Evolutionary conservation across 64 coral and sea anemone genomes (phyloP).

Genomic region (Trachythela sp.): DNA sequence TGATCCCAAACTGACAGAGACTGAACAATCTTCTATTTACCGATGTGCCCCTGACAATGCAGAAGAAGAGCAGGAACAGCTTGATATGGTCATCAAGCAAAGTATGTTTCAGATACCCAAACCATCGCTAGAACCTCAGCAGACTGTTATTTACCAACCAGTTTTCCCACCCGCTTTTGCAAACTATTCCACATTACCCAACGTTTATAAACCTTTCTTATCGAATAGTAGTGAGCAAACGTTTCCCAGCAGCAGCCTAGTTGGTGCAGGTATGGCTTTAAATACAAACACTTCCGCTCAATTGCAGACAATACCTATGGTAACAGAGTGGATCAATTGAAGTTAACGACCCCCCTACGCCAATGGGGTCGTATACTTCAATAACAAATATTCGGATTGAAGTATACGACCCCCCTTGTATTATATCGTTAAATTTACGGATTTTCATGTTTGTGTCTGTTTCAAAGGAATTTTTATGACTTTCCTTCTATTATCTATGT

Average conservation of each 20-base stretch:
- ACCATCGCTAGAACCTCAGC: not conserved
- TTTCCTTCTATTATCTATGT: too few species aligned
- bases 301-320: too few species aligned
- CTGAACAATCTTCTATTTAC: not conserved
- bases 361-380: too few species aligned
- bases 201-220: slow-evolving; percentile 12
- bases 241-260: not conserved
- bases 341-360: too few species aligned
- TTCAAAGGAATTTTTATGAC: too few species aligned
- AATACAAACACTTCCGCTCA: too few species aligned
- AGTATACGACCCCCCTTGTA: too few species aligned
- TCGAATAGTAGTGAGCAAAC: not conserved
- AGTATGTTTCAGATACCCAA: not conserved
- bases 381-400: too few species aligned
- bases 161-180: not conserved
- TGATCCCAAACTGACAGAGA: not conserved
- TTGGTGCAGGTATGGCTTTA: not conserved
- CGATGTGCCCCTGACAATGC: not conserved
- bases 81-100: slow-evolving; percentile 25
- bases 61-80: slow-evolving; percentile 28
- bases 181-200: not conserved
- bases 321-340: too few species aligned
- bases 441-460: too few species aligned
- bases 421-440: too few species aligned
- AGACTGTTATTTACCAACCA: slow-evolving; percentile 1